Evolutionary conservation across 2,888 invertebrate species (phyloP).

Genomic region (Nezara viridula): DNA sequence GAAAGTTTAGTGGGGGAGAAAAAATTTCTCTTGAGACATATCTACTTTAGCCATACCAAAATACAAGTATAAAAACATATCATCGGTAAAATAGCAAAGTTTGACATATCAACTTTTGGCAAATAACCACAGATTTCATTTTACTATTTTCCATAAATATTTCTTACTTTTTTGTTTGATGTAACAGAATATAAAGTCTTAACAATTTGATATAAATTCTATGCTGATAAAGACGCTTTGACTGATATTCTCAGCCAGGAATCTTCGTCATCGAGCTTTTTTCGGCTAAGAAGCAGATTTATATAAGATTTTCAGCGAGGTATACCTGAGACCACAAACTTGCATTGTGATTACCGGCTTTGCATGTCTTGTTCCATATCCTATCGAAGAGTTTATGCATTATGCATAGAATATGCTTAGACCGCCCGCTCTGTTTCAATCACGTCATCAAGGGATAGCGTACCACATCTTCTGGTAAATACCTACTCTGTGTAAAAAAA

Average conservation of each 20-base stretch:
- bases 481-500: too few species aligned
- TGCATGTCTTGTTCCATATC: neutral
- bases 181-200: too few species aligned
- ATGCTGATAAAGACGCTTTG: neutral
- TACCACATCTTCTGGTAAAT: neutral
- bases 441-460: neutral
- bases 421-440: neutral
- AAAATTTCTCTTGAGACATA: too few species aligned
- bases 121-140: too few species aligned
- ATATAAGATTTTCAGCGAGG: neutral
- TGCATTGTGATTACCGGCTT: slow-evolving; percentile 16
- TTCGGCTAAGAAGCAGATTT: neutral
- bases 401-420: neutral
- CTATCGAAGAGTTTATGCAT: neutral
- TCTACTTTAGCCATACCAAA: too few species aligned
- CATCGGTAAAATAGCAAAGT: too few species aligned
- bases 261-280: neutral
- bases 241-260: neutral
- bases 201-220: too few species aligned
- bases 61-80: too few species aligned
- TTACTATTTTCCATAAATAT: too few species aligned
- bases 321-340: neutral
- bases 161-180: too few species aligned
- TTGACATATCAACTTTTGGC: too few species aligned
- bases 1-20: too few species aligned